phyloP scores from a whole-genome alignment of 2,797 vertebrate species.

The Lepilemur ruficaudatus region DNA sequence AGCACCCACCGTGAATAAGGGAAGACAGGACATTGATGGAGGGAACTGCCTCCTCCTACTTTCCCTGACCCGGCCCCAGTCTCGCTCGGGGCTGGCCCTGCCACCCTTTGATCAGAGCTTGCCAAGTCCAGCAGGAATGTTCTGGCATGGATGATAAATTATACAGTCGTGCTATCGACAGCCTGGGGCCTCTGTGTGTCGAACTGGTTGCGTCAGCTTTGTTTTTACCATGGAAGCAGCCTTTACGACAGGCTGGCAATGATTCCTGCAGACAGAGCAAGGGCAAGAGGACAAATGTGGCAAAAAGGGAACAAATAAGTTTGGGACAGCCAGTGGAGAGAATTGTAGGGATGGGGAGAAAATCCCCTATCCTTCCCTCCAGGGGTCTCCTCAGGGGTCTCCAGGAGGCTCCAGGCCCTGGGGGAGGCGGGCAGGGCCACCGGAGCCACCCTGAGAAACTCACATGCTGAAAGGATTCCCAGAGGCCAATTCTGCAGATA shows the following conservation, averaged over 20 bases:
- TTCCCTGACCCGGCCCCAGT: not conserved
- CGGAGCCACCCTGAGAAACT: not conserved
- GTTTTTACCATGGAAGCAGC: not conserved
- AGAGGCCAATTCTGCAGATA: not conserved
- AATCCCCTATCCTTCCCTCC: not conserved
- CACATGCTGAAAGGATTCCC: not conserved
- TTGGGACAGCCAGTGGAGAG: not conserved
- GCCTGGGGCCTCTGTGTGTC: not conserved
- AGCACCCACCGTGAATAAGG: not conserved
- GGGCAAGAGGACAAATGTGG: not conserved
- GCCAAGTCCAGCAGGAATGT: not conserved
- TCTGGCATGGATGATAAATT: not conserved
- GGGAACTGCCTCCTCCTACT: not conserved
- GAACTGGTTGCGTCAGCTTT: not conserved
- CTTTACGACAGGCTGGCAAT: not conserved
- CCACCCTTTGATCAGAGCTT: not conserved
- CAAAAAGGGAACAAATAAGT: not conserved
- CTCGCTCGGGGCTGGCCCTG: not conserved
- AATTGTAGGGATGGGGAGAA: not conserved
- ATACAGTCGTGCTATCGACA: not conserved
- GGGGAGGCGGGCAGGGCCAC: no score
- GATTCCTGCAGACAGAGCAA: not conserved
- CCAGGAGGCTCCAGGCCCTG: no score
- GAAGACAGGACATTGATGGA: not conserved
- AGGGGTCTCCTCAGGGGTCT: not conserved